Conservation (phyloP, 2,888 invertebrate genomes). For the Sminthurides aquaticus region DNA sequence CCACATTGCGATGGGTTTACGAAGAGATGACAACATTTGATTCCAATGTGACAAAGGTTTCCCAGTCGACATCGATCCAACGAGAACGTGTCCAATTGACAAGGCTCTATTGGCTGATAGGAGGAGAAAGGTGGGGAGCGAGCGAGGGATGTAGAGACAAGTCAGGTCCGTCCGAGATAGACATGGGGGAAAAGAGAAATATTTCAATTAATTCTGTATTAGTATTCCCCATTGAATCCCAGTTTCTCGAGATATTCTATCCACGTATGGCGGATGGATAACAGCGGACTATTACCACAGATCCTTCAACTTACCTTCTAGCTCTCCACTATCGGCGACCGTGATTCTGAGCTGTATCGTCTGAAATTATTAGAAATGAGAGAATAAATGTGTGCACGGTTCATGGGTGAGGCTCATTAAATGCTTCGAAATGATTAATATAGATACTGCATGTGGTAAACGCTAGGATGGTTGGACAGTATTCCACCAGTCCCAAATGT, state of each 20-base stretch:
- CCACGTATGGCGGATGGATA: not conserved
- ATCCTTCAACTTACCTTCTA: constrained; percentile 43
- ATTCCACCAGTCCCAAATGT: too few relatives aligned
- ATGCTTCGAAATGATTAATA: too few relatives aligned
- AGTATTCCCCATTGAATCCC: not conserved
- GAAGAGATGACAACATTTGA: constrained; percentile 70
- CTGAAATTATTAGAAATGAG: too few relatives aligned
- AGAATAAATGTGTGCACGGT: too few relatives aligned
- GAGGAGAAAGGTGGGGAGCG: too few relatives aligned
- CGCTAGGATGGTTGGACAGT: too few relatives aligned
- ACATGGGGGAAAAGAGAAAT: not conserved
- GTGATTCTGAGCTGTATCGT: constrained; percentile 65
- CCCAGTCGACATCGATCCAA: constrained; percentile 65
- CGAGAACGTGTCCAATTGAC: constrained; percentile 71
- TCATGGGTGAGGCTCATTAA: too few relatives aligned
- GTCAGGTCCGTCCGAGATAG: too few relatives aligned
- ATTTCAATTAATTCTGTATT: not conserved
- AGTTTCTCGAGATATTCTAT: not conserved
- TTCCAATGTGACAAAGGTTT: constrained; percentile 71
- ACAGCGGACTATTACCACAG: not conserved
- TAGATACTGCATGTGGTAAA: too few relatives aligned
- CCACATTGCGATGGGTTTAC: constrained; percentile 80
- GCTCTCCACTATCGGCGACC: constrained; percentile 50
- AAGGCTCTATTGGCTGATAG: constrained; percentile 50
- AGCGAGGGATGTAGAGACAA: too few relatives aligned